Evolutionary conservation across 2,113 vertebrate genomes (phyloP), one percentile per base, ranked within the genome.

Genomic region (Cavia porcellus): DNA sequence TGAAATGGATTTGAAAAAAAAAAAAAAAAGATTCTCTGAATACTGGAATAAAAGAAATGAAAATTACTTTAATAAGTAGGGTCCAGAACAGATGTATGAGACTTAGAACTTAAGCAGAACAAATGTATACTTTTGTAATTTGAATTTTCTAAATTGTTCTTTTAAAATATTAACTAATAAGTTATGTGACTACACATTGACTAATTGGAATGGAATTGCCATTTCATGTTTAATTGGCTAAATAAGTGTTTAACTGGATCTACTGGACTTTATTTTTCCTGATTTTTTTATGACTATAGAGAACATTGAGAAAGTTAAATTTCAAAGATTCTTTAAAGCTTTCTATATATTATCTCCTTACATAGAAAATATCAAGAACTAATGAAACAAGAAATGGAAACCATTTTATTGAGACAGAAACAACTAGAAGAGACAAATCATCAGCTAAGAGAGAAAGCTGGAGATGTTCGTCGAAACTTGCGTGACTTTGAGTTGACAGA

Each of bases 331-430:
- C 85, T 96, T 95, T 83, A 94, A 32, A 72, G 2, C 85, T 96
- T 70, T 5, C 82, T 2, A 0, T 62, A 75, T 47, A 59, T 95
- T 98, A 88, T 98, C 59, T 93, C 4, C 88, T 96, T 91, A 82
- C 92, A 9, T 98, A 99, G 99, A 97, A 99, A 99, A 98, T 99
- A 99, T 93, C 99, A 99, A 96, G 98, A 98, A 94, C 96, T 99
- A 92, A 99, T 99, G 98, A 99, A 99, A 97, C 99, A 99, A 97
- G 99, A 99, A 98, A 99, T 99, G 99, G 99, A 99, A 97, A 97
- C 99, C 84, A 99, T 99, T 98, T 98, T 99, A 96, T 90, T 99
- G 94, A 98, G 99, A 93, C 99, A 99, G 98, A 99, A 99, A 96
- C 99, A 99, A 93, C 98, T 99, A 8, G 99, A 99, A 96, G 99